Base-by-base conservation (phyloP, 2,888 invertebrate species). In the Smittia aterrima region DNA sequence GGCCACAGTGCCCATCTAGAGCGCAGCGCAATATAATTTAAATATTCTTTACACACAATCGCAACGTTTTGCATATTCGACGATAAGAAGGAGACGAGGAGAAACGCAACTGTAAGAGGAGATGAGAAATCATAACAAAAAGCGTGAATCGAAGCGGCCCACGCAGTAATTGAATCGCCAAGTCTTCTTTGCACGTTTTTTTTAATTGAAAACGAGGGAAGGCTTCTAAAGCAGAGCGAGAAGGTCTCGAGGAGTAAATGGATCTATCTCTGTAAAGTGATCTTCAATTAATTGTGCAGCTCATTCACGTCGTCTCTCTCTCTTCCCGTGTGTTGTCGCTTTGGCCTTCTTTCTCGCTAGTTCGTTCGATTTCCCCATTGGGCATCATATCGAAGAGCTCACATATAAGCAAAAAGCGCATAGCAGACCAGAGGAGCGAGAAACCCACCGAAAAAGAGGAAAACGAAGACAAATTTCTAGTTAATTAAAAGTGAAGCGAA, bases 211-310 rank as follows among this genome's bases (percentile, higher is more conserved):
- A 70, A 70, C 58, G 58, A 58, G 47, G 16, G 47, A 58, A 58
- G 18, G 20, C 22, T 1, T 20, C 22, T 18, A 58, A 11, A 18
- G 22, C 58, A 22, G n/a, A 18, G n/a, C 53, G 58, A 6, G 20
- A 58, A n/a, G 47, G 47, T 47, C 47, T 47, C 16, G 47, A 47
- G 16, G 47, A 47, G 47, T 47, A 11, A 66, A 68, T 41, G 68
- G 47, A 68, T 68, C 68, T 68, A 68, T 68, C 68, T 68, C 22
- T 41, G 41, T 70, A 70, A 70, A 70, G 53, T 24, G 70, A 70
- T 70, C 70, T 70, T 70, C 70, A 70, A 70, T 70, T 70, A 70
- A 70, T 70, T 70, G 70, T 70, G 54, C 22, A 41, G 70, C 70
- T 70, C 54, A 70, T 70, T 54, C 70, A 70, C 70, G 53, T 70